Conservation (phyloP, 1,140 invertebrate species). For the Cheumatopsyche charites region DNA sequence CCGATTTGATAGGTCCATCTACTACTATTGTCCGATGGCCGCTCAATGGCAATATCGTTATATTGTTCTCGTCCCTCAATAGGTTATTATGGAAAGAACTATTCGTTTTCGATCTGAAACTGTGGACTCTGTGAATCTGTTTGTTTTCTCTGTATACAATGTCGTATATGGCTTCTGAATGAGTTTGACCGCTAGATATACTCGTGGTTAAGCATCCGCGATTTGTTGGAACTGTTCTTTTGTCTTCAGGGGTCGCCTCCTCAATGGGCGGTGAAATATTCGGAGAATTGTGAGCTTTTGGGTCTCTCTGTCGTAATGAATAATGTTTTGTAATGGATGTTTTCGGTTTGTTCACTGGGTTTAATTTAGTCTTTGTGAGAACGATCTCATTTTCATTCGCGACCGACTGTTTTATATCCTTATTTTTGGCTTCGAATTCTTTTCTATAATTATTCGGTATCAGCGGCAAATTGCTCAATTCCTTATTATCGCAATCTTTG, state of each 20-base stretch:
- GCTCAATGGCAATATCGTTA: constrained; percentile 59
- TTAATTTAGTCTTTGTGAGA: constrained; percentile 22
- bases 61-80: constrained; percentile 49
- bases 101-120: constrained; percentile 39
- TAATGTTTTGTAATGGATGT: constrained; percentile 59
- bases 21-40: constrained; percentile 62
- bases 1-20: constrained; percentile 53
- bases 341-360: constrained; percentile 50
- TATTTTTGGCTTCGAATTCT: constrained; percentile 9
- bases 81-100: constrained; percentile 20
- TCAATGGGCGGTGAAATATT: constrained; percentile 36
- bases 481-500: constrained; percentile 42
- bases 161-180: constrained; percentile 42
- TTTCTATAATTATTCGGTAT: constrained; percentile 37
- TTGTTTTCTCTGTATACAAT: constrained; percentile 37
- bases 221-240: neutral
- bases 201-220: constrained; percentile 7
- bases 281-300: constrained; percentile 50
- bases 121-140: constrained; percentile 40
- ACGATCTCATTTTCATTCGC: constrained; percentile 20
- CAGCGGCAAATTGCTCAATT: constrained; percentile 35
- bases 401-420: neutral
- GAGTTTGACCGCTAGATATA: neutral
- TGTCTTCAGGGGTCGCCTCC: constrained; percentile 21
- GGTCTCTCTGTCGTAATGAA: constrained; percentile 59